These are phyloP conservation scores for Drosophila varians DNA, from an alignment of 1,140 invertebrate species.

Conservation along the genomic window DNA sequence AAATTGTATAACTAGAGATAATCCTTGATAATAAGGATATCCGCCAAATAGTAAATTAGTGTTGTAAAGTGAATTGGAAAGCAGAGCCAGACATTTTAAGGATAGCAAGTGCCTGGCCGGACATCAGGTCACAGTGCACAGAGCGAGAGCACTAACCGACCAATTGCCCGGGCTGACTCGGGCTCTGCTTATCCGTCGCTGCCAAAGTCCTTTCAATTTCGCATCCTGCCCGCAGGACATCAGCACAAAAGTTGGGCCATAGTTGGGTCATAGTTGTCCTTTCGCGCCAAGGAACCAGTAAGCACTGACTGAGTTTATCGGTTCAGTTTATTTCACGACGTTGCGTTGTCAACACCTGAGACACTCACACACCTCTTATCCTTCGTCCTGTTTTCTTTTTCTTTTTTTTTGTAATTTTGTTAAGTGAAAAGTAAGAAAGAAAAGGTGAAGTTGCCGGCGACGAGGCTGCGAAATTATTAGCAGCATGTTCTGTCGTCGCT, in stretches of 20 bases:
- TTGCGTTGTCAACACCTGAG: conserved; percentile 69
- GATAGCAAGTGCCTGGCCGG: neutral
- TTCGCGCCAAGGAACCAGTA: neutral
- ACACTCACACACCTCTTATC: conserved; percentile 2
- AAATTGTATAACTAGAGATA: no score
- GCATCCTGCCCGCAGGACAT: conserved; percentile 49
- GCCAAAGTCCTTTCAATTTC: conserved; percentile 58
- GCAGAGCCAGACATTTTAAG: neutral
- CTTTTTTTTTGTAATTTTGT: conserved; percentile 57
- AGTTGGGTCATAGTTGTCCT: conserved; percentile 23
- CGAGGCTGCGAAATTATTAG: conserved; percentile 55
- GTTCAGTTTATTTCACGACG: conserved; percentile 5
- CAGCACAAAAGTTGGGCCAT: conserved; percentile 12
- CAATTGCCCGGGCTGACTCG: neutral
- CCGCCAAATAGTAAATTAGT: no score
- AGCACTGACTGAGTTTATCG: neutral
- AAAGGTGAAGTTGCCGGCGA: neutral
- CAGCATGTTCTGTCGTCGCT: conserved; percentile 82
- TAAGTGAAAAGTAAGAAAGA: conserved; percentile 45
- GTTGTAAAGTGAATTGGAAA: neutral
- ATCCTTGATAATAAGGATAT: no score
- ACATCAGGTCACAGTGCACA: neutral
- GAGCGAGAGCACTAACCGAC: neutral
- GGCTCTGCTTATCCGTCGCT: neutral
- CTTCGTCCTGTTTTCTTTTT: no score